Evolutionary conservation across 2,797 vertebrate species (phyloP).

Genomic region (Sebastes baramenuke): DNA sequence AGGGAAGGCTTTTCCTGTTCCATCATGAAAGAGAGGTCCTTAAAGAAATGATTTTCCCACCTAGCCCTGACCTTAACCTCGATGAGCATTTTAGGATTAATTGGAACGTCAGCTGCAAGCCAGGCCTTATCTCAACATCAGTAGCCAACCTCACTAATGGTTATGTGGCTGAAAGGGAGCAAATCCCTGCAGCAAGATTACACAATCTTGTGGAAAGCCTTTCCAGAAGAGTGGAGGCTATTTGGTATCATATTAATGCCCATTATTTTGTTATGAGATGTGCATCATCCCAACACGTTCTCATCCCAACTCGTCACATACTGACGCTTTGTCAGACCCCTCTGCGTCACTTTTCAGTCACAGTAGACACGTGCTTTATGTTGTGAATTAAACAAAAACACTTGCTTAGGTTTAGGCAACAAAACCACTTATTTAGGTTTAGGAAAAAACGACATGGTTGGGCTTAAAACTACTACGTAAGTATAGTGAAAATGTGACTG

Average conservation of each 20-base stretch:
- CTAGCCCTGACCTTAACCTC: neutral
- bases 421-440: too few relatives aligned
- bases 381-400: too few relatives aligned
- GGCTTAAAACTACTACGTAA: too few relatives aligned
- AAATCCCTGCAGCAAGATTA: neutral
- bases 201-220: neutral
- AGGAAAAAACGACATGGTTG: too few relatives aligned
- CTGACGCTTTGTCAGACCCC: too few relatives aligned
- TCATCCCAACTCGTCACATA: too few relatives aligned
- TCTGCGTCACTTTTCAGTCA: too few relatives aligned
- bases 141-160: neutral
- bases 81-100: constrained; percentile 3
- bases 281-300: neutral
- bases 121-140: neutral
- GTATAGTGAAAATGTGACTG: too few relatives aligned
- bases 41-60: neutral
- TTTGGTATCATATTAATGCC: neutral
- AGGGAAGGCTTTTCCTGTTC: neutral
- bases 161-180: neutral
- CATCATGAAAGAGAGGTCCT: neutral
- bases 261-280: neutral
- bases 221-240: neutral
- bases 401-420: too few relatives aligned
- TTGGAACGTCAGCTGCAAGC: neutral
- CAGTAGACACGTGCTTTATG: too few relatives aligned